These are phyloP conservation scores for Harpagoxenus sublaevis DNA, from an alignment of 2,888 invertebrate species.

Conservation along the genomic window DNA sequence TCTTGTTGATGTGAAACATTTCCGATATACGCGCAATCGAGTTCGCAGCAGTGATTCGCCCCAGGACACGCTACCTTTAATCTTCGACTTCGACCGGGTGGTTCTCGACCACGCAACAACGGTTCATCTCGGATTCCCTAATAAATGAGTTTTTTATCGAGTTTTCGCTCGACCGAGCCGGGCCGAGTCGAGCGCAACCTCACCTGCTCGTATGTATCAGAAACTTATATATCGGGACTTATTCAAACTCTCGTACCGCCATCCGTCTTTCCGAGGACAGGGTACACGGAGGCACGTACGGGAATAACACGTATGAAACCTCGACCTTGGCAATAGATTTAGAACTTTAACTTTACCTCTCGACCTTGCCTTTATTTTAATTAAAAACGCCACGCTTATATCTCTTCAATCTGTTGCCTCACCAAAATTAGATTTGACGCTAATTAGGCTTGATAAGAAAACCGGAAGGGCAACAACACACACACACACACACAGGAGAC, in stretches of 20 bases:
- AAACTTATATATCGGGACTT: slow-evolving; percentile 59
- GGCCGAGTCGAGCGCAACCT: not conserved
- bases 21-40: slow-evolving; percentile 25
- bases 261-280: slow-evolving; percentile 55
- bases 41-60: slow-evolving; percentile 35
- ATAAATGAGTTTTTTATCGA: slow-evolving; percentile 71
- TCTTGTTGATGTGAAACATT: slow-evolving; percentile 16
- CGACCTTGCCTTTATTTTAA: slow-evolving; percentile 49
- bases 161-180: slow-evolving; percentile 51
- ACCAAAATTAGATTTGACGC: not conserved
- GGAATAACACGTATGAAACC: not conserved
- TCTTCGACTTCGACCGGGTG: slow-evolving; percentile 36
- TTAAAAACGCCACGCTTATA: slow-evolving; percentile 41
- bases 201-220: slow-evolving; percentile 21
- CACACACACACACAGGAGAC: not conserved
- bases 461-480: not conserved
- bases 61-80: slow-evolving; percentile 37
- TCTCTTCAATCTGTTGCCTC: slow-evolving; percentile 1
- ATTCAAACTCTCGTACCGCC: slow-evolving; percentile 54
- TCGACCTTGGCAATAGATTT: slow-evolving; percentile 20
- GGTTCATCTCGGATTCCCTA: slow-evolving; percentile 67
- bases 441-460: slow-evolving; percentile 51
- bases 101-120: slow-evolving; percentile 17
- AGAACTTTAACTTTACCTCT: slow-evolving; percentile 2
- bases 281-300: not conserved